Evolutionary conservation across 2,797 vertebrate species (phyloP).

Genomic region (Zenarchopterus dispar): DNA sequence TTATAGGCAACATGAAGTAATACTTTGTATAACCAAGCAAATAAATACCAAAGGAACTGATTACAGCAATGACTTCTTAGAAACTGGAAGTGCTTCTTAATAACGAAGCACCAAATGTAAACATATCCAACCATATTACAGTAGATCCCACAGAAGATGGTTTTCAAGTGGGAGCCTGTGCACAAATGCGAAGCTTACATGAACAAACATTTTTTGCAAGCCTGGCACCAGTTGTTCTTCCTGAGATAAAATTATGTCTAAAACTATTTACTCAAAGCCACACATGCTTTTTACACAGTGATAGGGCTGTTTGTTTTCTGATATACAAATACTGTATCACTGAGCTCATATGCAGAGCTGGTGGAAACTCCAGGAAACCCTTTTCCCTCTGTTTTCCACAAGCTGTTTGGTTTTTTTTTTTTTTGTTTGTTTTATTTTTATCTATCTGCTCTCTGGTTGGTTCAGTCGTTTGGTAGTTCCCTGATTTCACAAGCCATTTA

Average conservation of each 20-base stretch:
- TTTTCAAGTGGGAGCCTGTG: neutral
- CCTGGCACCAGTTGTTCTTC: no score
- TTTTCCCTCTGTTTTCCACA: neutral
- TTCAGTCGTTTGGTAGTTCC: no score
- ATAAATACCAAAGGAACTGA: constrained; percentile 30
- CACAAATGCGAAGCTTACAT: constrained; percentile 6
- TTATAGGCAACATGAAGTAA: neutral
- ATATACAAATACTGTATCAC: no score
- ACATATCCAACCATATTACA: neutral
- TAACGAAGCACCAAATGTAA: constrained; percentile 17
- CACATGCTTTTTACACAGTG: no score
- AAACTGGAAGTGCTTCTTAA: constrained; percentile 4
- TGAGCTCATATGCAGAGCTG: neutral
- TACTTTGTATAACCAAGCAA: constrained; percentile 12
- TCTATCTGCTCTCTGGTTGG: no score
- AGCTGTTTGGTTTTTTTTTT: no score
- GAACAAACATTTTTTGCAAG: no score
- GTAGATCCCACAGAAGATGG: constrained; percentile 19
- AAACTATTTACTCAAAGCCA: no score
- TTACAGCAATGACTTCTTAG: constrained; percentile 23
- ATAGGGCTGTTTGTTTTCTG: no score
- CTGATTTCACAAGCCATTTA: no score
- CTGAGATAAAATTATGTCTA: no score
- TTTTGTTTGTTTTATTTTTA: no score
- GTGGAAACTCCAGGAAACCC: constrained; percentile 17